These are phyloP conservation scores for Epinephelus coioides DNA, from an alignment of 2,797 vertebrate genomes.

Conservation along the genomic window DNA sequence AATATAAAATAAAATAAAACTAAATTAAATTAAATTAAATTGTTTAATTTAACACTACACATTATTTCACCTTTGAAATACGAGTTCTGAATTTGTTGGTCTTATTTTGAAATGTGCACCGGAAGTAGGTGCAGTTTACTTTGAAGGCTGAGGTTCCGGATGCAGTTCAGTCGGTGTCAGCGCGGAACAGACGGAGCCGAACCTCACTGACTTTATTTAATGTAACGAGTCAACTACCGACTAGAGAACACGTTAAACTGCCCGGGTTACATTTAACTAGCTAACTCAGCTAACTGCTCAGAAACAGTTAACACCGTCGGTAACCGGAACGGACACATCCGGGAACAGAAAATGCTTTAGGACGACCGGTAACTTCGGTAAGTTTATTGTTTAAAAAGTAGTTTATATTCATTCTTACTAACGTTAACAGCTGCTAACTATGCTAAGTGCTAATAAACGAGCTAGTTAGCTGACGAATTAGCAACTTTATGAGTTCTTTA, in stretches of 20 bases:
- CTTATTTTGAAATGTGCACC: constrained; percentile 18
- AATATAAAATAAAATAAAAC: too few species aligned
- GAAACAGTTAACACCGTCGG: not conserved
- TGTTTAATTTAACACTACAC: not conserved
- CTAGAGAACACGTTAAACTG: fast-evolving
- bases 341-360: not conserved
- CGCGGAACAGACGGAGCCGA: not conserved
- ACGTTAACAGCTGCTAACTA: not conserved
- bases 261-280: fast-evolving
- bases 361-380: not conserved
- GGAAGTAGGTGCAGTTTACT: not conserved
- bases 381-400: constrained; percentile 12
- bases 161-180: not conserved
- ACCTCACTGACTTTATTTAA: not conserved
- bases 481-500: too few species aligned
- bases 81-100: not conserved
- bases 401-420: not conserved
- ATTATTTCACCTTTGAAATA: not conserved
- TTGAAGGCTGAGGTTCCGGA: fast-evolving
- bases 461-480: not conserved
- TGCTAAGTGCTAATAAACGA: too few species aligned
- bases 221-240: not conserved
- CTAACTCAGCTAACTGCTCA: fast-evolving
- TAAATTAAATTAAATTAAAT: too few species aligned
- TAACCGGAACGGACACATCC: not conserved